These are phyloP conservation scores for Platynereis dumerilii DNA, from an alignment of 2,888 invertebrate genomes.

Conservation along the genomic window DNA sequence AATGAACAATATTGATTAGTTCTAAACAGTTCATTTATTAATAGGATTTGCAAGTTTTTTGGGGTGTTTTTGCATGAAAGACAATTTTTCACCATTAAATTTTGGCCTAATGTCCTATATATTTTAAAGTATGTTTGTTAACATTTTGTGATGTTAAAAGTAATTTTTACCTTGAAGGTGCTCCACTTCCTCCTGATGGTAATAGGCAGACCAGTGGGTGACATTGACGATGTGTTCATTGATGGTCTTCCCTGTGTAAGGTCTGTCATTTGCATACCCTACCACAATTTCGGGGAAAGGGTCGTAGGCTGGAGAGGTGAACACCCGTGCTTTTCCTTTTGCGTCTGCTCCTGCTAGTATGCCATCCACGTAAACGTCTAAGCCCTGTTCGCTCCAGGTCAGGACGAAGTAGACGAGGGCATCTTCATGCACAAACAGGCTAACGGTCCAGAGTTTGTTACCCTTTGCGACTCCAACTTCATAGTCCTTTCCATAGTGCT, in stretches of 20 bases:
- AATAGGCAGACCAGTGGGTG: neutral
- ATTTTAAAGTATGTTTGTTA: too few species aligned
- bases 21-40: too few species aligned
- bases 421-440: slow-evolving; percentile 42
- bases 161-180: slow-evolving; percentile 4
- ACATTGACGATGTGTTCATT: neutral
- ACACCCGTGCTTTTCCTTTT: slow-evolving; percentile 26
- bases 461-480: slow-evolving; percentile 48
- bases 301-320: slow-evolving; percentile 29
- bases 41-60: too few species aligned
- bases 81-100: too few species aligned
- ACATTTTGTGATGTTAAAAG: too few species aligned
- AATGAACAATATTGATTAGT: too few species aligned
- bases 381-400: slow-evolving; percentile 17
- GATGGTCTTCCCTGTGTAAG: neutral
- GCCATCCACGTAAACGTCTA: slow-evolving; percentile 47
- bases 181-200: slow-evolving; percentile 1
- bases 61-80: too few species aligned
- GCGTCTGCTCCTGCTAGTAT: slow-evolving; percentile 23
- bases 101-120: too few species aligned
- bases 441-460: slow-evolving; percentile 42
- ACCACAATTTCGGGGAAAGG: slow-evolving; percentile 31
- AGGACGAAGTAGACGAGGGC: slow-evolving; percentile 42
- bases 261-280: slow-evolving; percentile 30
- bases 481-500: slow-evolving; percentile 50